Base-by-base conservation (phyloP, 2,797 vertebrate genomes). In the Pseudochaenichthys georgianus region DNA sequence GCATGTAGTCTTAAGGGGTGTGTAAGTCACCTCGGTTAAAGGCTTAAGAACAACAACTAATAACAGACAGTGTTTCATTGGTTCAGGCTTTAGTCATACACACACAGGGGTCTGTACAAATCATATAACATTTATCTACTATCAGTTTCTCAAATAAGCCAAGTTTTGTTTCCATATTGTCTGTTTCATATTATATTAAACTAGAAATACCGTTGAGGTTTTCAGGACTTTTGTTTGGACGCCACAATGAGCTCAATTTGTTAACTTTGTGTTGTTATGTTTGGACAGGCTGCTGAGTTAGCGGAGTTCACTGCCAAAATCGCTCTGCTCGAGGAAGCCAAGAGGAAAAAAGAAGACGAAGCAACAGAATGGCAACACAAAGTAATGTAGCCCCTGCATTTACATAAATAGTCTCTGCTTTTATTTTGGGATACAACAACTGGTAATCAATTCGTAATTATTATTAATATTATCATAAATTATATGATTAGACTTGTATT, bases 271-370 rank as follows among this genome's bases (percentile, higher is more conserved):
- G 13, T 68, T 58, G 0, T 43, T 52, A 31, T 92, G 73, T 21
- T 87, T 38, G 73, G 19, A 55, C 93, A 99, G 98, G 98, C 98
- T 80, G 97, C 97, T 87, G 98, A 99, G 94, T 95, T 99, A 88
- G 98, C 96, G 0, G 98, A 99, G 93, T 99, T 98, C 87, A 99
- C 97, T 21, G 97, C 97, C 92, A 99, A 97, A 95, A 99, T 99
- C 46, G 95, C 96, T 73, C 96, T 99, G 90, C 94, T 99, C 48
- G 98, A 99, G 89, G 98, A 99, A 54, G 97, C 98, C 87, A 99
- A 99, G 95, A 97, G 97, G 94, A 99, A 98, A 93, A 99, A 99
- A 85, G 98, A 99, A 79, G 97, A 97, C 41, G 98, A 99, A 87
- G 98, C 98, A 21, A 95, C 94, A 42, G 97, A 99, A 80, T 99